Percentiles rank a stretch among this genome's conserved stretches.
Conservation (phyloP, 2,113 vertebrate species). For the Spilogale gracilis region DNA sequence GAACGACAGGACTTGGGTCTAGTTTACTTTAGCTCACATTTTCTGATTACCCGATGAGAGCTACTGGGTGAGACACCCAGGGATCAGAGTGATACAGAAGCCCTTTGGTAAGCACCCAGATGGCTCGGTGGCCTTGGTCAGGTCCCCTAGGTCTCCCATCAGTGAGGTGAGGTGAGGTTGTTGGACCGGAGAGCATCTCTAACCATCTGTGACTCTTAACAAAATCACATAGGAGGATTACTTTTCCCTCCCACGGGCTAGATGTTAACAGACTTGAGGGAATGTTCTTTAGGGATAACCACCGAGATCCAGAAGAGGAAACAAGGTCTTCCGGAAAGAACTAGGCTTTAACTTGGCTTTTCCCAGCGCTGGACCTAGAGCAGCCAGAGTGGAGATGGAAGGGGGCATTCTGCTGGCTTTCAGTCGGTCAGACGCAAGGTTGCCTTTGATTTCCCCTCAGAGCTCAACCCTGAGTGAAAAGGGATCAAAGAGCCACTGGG, state of each 20-base stretch:
- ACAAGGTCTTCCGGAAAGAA: background rate
- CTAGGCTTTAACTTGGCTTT: background rate
- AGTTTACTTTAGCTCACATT: background rate
- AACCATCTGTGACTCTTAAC: background rate
- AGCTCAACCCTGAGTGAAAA: background rate
- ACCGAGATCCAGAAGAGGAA: background rate
- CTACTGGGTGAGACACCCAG: fast-evolving
- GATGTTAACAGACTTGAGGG: constrained; percentile 4
- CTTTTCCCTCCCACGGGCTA: background rate
- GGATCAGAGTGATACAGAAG: background rate
- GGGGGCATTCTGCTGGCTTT: background rate
- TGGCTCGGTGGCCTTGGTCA: background rate
- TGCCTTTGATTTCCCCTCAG: background rate
- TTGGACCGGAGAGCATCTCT: background rate
- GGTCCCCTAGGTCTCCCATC: background rate
- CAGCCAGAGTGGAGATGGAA: fast-evolving
- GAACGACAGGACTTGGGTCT: background rate
- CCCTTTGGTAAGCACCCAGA: too few relatives aligned
- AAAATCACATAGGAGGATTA: background rate
- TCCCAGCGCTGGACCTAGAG: background rate
- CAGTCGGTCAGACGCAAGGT: background rate
- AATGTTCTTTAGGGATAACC: constrained; percentile 41
- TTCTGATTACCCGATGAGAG: background rate
- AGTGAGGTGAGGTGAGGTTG: background rate
- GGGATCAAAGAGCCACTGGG: background rate